phyloP scores from a whole-genome alignment of 2,113 vertebrate genomes.

The Haliaeetus leucogaster region DNA sequence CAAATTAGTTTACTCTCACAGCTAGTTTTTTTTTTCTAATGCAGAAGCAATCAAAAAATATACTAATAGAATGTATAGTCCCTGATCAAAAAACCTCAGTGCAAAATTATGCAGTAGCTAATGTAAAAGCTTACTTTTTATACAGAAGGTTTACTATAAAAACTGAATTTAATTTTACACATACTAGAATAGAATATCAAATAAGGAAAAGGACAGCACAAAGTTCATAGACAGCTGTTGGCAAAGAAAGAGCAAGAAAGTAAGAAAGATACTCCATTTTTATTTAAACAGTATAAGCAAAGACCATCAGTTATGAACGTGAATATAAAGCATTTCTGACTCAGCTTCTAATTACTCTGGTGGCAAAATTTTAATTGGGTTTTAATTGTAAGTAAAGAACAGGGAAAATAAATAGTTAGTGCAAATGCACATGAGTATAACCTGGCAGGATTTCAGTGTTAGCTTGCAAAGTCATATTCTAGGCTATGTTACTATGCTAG shows the following conservation, averaged over 20 bases:
- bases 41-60: neutral
- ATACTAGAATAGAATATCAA: neutral
- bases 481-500: neutral
- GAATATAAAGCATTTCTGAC: neutral
- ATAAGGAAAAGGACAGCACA: neutral
- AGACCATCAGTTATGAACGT: neutral
- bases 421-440: neutral
- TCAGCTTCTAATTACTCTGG: neutral
- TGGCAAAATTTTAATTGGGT: constrained; percentile 2
- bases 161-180: neutral
- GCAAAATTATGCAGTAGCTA: neutral
- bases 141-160: neutral
- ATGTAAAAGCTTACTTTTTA: neutral
- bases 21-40: neutral
- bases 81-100: neutral
- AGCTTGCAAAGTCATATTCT: neutral
- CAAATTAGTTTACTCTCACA: neutral
- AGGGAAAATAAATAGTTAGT: neutral
- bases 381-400: neutral
- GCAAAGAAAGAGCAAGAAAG: neutral
- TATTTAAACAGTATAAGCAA: neutral
- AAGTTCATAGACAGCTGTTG: neutral
- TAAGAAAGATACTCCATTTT: neutral
- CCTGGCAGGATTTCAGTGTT: neutral
- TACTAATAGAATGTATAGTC: neutral